Percentiles rank a stretch among this genome's conserved stretches.
phyloP scores from a whole-genome alignment of 2,888 invertebrate species.

The Eupeodes luniger region DNA sequence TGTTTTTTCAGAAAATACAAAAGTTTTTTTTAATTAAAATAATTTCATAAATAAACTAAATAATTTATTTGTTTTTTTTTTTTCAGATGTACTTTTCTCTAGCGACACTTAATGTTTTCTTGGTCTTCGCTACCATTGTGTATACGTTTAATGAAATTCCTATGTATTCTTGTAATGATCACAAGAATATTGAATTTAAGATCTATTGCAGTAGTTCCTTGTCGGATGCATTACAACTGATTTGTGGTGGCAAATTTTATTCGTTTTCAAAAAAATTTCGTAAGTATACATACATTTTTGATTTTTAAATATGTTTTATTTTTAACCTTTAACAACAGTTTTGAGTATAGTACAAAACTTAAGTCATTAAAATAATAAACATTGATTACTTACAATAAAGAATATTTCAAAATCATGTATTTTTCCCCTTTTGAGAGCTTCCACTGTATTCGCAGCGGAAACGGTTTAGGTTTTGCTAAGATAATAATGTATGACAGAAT shows the following conservation, averaged over 20 bases:
- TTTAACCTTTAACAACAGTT: no score
- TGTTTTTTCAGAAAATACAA: no score
- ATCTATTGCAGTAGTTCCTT: slow-evolving; percentile 81
- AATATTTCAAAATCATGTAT: no score
- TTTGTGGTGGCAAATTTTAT: slow-evolving; percentile 80
- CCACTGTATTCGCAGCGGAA: no score
- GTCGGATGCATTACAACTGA: slow-evolving; percentile 79
- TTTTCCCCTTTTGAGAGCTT: no score
- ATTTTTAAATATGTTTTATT: neutral
- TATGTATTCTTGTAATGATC: slow-evolving; percentile 66
- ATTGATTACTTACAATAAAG: no score
- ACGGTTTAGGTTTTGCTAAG: no score
- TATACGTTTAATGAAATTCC: slow-evolving; percentile 59
- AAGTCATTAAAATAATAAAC: no score
- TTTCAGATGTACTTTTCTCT: slow-evolving; percentile 65
- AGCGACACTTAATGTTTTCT: slow-evolving; percentile 55
- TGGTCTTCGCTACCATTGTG: slow-evolving; percentile 68
- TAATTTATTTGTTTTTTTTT: neutral
- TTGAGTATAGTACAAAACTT: no score
- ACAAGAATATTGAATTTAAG: slow-evolving; percentile 76
- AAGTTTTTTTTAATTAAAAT: neutral
- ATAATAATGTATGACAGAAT: no score
- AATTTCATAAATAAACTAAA: neutral
- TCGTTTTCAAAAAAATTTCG: slow-evolving; percentile 80
- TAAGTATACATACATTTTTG: slow-evolving; percentile 77